Base-by-base conservation (phyloP, 2,797 vertebrate species). In the Phataginus tetradactyla region DNA sequence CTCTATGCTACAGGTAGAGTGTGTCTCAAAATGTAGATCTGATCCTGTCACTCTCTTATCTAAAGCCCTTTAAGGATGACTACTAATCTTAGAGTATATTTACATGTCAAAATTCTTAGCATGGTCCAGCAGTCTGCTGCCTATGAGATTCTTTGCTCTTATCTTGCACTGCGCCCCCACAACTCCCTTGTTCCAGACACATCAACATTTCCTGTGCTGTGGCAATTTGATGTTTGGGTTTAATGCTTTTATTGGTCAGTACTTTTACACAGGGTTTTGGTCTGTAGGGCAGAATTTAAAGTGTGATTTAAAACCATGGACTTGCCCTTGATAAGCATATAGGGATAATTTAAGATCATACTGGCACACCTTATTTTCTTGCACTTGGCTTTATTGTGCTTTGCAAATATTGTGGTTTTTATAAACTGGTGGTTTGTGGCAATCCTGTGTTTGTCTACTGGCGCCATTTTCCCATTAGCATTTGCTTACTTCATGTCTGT, bases 291-390 rank as follows among this genome's bases (percentile, higher is more conserved):
- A 59, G 72, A 89, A 77, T 85, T 45, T 69, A 27, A 80, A 45
- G 23, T 74, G 45, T 90, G 85, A 80, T 83, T 90, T 95, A 91
- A 90, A 94, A 87, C 42, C 12, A 14, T 34, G 21, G 61, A 85
- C n/a, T 80, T 77, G 72, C 8, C 34, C 68, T 92, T 78, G 69
- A 32, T 75, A 72, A 74, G 79, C 32, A 71, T 57, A 51, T 32
- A 32, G 17, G 11, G 42, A 51, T 69, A 96, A 34, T 66, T n/a
- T 42, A 27, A 86, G 57, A 25, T 78, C 57, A 78, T 57, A 55
- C 23, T 11, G 9, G 57, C 23, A 59, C 57, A 59, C 8, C 23
- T 59, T 7, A 25, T 59, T 59, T 25, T 59, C 18, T 57, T 57
- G 55, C 55, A 57, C 20, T 57, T 57, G 18, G 21, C 55, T 21